Evolutionary conservation across 1,140 invertebrate species (phyloP).

Genomic region (Papilio polyxenes): DNA sequence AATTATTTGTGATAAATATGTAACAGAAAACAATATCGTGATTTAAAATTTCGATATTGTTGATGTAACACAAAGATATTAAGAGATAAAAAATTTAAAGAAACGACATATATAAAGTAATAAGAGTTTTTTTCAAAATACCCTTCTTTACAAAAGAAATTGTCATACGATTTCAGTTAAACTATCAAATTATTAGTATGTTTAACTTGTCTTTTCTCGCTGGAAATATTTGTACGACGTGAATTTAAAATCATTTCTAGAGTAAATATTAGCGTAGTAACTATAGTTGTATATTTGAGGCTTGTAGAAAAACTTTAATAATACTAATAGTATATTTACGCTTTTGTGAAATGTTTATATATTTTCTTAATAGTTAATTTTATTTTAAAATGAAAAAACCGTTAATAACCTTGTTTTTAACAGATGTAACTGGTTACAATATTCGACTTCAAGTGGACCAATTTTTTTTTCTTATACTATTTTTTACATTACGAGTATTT

Average conservation of each 20-base stretch:
- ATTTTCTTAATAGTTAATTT: no score
- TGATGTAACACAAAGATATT: neutral
- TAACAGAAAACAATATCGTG: neutral
- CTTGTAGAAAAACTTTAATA: neutral
- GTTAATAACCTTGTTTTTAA: neutral
- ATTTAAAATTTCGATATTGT: slow-evolving; percentile 11
- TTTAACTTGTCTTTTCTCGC: neutral
- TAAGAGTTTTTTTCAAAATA: no score
- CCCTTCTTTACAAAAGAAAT: neutral
- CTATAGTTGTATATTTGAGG: slow-evolving; percentile 8
- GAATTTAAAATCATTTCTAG: neutral
- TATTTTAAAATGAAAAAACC: neutral
- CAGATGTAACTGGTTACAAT: neutral
- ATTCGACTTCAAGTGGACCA: slow-evolving; percentile 29
- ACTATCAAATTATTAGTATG: neutral
- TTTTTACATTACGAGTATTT: slow-evolving; percentile 3
- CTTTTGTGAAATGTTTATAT: neutral
- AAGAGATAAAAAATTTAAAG: neutral
- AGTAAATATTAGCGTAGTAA: neutral
- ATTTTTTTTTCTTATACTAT: neutral
- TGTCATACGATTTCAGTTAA: neutral
- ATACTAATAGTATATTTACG: neutral
- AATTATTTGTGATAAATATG: slow-evolving; percentile 26
- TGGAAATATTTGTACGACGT: neutral
- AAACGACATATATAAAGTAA: no score